Conservation (phyloP, 1,140 invertebrate species). For the Atta colombica region DNA sequence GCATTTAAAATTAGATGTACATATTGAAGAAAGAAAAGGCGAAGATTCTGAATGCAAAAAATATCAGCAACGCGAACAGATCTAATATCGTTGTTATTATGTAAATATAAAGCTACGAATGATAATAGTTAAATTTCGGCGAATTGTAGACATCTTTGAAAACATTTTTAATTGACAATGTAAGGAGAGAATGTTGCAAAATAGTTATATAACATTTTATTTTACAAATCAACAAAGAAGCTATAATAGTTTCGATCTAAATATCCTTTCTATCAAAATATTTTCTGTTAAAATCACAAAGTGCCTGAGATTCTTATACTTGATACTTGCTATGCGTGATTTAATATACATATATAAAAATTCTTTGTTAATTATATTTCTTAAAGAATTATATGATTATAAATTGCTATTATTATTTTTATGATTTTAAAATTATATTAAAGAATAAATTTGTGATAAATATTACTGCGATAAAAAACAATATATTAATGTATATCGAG, state of each 20-base stretch:
- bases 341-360: not conserved
- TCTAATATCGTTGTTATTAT: not conserved
- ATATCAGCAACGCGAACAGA: too few relatives aligned
- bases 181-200: conserved; percentile 18
- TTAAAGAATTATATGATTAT: conserved; percentile 9
- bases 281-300: not conserved
- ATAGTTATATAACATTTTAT: not conserved
- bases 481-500: not conserved
- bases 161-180: conserved; percentile 48
- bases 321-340: not conserved
- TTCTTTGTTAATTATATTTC: not conserved
- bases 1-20: too few relatives aligned
- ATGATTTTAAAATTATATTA: not conserved
- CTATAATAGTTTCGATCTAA: not conserved
- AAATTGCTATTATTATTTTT: not conserved
- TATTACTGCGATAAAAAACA: not conserved
- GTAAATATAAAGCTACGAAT: conserved; percentile 16
- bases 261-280: conserved; percentile 35
- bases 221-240: conserved; percentile 22
- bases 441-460: not conserved
- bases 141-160: conserved; percentile 35
- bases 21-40: too few relatives aligned
- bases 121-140: conserved; percentile 15
- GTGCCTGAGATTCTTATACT: conserved; percentile 2
- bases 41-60: too few relatives aligned